Base-by-base conservation (phyloP, 2,888 invertebrate genomes). In the Dolichomitus sp. region DNA sequence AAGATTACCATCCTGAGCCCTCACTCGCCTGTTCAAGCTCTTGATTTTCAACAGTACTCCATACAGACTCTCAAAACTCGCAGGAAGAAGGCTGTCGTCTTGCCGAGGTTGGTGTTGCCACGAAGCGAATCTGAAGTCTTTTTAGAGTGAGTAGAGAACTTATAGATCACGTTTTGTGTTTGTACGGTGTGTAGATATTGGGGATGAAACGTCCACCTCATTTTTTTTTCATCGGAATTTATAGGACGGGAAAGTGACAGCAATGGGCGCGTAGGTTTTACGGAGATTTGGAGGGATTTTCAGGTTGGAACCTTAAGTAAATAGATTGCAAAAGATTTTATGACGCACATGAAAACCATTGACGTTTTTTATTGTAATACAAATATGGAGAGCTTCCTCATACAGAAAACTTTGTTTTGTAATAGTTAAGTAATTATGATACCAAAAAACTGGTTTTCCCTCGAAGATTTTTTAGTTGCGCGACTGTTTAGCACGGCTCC, bases 1-100 rank as follows among this genome's bases (percentile, higher is more conserved):
- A 95, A 95, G 86, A 95, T 98, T 70, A 97, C 97, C 52, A 98
- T 98, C 80, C 94, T 98, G 80, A 97, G 97, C 87, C 97, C 97
- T 0, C 97, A 97, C 92, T 96, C 96, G 90, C 98, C 97, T 0
- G 95, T 96, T 90, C 96, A 96, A 80, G 94, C 95, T 4, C 95
- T 95, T 0, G 97, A 97, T 88, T 94, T 97, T 86, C 95, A 95
- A 76, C 94, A 95, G 23, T 94, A 94, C 30, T 89, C 94, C 75
- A 91, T 94, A 80, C 93, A 94, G 73, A 95, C 95, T 17, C 94
- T 96, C 86, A 95, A 95, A 87, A 95, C 95, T 40, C 94, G 96
- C 80, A 94, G 96, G 90, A 96, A 96, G 94, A 96, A 96, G 92
- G 96, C 96, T 96, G 95, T 96, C 94, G 96, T 97, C 87, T 94